Percentiles rank a stretch among this genome's conserved stretches.
phyloP scores from a whole-genome alignment of 2,113 vertebrate species.

The cattle (Bos taurus) region ARS-UCD2.0 NC_037336.1:80670001-80670500 shows the following conservation, averaged over 20 bases:
- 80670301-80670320: background rate
- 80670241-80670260: conserved; percentile 10
- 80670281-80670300: conserved; percentile 7
- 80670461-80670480: background rate
- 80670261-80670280: background rate
- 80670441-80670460: background rate
- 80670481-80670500: fast-evolving
- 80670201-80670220: conserved; percentile 53
- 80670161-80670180: conserved; percentile 56
- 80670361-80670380: background rate
- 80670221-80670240: conserved; percentile 38
- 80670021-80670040: conserved; percentile 13
- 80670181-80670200: conserved; percentile 57
- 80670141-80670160: background rate
- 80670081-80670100: conserved; percentile 41
- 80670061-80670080: conserved; percentile 22
- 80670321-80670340: background rate
- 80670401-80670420: background rate
- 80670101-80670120: conserved; percentile 57
- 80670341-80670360: background rate
- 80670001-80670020: conserved; percentile 14
- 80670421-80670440: background rate
- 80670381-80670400: background rate
- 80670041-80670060: conserved; percentile 46
- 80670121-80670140: conserved; percentile 43